Evolutionary conservation across 2,113 vertebrate species (phyloP), one percentile per base, ranked within the genome.

Genomic region (Corythoichthys intestinalis): DNA sequence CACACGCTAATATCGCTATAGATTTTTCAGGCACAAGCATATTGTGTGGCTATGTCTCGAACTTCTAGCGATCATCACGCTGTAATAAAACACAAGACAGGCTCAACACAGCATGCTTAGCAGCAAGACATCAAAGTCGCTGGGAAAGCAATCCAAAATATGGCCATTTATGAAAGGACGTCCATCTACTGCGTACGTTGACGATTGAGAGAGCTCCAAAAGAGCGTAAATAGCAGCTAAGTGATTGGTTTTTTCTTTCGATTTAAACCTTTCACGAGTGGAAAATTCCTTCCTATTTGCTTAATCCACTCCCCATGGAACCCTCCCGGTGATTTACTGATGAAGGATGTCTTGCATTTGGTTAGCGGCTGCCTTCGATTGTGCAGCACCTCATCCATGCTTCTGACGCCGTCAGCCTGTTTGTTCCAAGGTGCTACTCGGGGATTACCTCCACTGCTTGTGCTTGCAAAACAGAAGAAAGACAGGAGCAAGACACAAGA

Each of bases 141-240:
- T 86, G 86, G 90, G 90, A 83, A 83, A 84, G 87, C 90, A 91
- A 90, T 87, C 87, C 87, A 89, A 88, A 91, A 91, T 90, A 91
- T 82, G 73, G 89, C 77, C 63, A 76, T 87, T 85, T 73, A 79
- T 83, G 78, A 79, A 86, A 73, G 74, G 69, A 67, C 67, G 77
- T 83, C 81, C 79, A 73, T 74, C 64, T 78, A 80, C 71, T 75
- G 75, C 78, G 17, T 63, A 77, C 71, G 73, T 75, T 69, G 79
- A 47, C n/a, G 46, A 47, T 82, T 77, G 54, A 82, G 80, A 83
- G 88, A 83, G 87, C 91, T 88, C 87, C 86, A 76, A 88, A 90
- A 73, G 86, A 92, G 92, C 89, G 86, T 89, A 87, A 87, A 82
- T 90, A 91, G 91, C 91, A 92, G 91, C 90, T 89, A 91, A 91